A percentile compares a stretch with the other conserved stretches of the same genome.
Conservation (phyloP, 2,113 vertebrate genomes). For the Sander lucioperca region DNA sequence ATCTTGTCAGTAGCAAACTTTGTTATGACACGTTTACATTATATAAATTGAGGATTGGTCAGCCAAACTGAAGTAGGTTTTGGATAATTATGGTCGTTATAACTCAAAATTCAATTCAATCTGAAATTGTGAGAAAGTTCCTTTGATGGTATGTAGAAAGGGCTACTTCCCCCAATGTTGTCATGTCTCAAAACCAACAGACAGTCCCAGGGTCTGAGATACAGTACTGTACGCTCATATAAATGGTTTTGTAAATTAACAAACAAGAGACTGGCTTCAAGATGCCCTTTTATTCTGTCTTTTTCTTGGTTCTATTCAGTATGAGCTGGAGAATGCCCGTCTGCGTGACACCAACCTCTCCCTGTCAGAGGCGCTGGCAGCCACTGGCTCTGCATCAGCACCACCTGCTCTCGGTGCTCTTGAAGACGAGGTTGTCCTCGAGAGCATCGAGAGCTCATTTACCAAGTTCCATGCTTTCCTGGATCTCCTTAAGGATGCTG, state of each 20-base stretch:
- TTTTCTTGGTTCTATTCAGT: constrained; percentile 74
- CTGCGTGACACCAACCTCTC: constrained; percentile 89
- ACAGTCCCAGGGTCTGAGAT: not conserved
- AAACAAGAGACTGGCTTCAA: not conserved
- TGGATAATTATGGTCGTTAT: not conserved
- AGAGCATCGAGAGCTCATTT: constrained; percentile 95
- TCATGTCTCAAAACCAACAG: not conserved
- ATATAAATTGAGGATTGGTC: not conserved
- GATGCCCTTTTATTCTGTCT: not conserved
- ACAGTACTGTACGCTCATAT: not conserved
- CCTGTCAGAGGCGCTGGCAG: constrained; percentile 87
- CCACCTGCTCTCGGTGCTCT: constrained; percentile 84
- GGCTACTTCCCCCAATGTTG: not conserved
- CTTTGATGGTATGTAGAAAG: not conserved
- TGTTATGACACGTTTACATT: no score
- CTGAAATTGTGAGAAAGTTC: not conserved
- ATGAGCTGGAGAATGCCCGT: constrained; percentile 89
- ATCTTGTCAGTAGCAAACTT: not conserved
- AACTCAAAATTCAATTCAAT: not conserved
- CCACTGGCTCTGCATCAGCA: constrained; percentile 65
- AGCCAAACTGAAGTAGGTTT: not conserved
- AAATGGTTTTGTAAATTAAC: not conserved
- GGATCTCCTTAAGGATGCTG: constrained; percentile 96
- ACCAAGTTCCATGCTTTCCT: constrained; percentile 97
- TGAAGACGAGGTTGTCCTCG: constrained; percentile 92